Base-by-base conservation (phyloP, 2,797 vertebrate genomes). In the Phyllotis vaccarum region DNA sequence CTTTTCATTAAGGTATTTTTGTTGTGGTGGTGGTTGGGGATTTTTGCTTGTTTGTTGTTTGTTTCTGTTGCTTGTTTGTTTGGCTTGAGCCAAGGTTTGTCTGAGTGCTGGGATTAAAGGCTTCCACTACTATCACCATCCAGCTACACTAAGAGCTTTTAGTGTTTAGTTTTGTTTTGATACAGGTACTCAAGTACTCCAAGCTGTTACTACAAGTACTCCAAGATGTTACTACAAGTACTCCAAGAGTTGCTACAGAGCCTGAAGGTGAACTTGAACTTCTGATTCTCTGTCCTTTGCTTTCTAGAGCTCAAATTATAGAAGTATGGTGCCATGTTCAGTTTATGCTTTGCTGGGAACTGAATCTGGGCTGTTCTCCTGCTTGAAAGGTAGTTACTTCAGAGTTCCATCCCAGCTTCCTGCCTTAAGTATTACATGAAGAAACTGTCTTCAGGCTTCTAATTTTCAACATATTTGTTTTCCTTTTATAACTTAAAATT, bases 391-490 rank as follows among this genome's bases (percentile, higher is more conserved):
- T 31, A 21, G 60, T 27, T 40, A 12, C 81, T 22, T 3, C 43
- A 5, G 40, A n/a, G 40, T 14, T 49, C 29, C 21, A 27, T 43
- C 19, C 56, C 31, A 34, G 29, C 3, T 11, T 37, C 17, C 11
- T 37, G 3, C 29, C 43, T 68, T n/a, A 68, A 21, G 6, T 27
- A 22, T 58, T 14, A 52, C 24, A 68, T 40, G 21, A 92, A 82
- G 2, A 90, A 3, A n/a, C 3, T 16, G 72, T 49, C 54, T 24
- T 24, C 17, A 64, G 54, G 14, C 40, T 87, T 92, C 58, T 93
- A 90, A 94, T 8, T 91, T 91, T 92, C 31, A 86, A 92, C 34
- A 86, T 17, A 91, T 62, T 74, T 89, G 12, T 56, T 96, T 88
- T 89, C 3, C 56, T 76, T 93, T 96, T 76, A 34, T 29, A n/a